Evolutionary conservation across 2,113 vertebrate species (phyloP).

Genomic region (Tenebrosternarchus preto): DNA sequence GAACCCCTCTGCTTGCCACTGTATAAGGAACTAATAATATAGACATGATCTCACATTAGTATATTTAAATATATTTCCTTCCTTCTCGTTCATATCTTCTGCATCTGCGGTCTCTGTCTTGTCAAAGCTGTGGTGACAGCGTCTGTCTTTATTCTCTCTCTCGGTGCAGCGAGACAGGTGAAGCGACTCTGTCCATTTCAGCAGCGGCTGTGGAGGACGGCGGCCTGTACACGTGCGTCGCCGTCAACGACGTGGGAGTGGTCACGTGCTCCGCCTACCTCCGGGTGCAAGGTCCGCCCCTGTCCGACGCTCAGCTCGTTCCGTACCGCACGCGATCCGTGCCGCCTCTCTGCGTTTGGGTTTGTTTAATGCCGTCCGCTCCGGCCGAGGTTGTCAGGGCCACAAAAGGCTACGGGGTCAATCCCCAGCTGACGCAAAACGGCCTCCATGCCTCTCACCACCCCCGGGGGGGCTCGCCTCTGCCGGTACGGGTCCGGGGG

Average conservation of each 20-base stretch:
- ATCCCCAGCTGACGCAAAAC: too few relatives aligned
- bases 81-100: background rate
- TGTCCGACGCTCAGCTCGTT: background rate
- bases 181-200: constrained; percentile 87
- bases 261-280: constrained; percentile 86
- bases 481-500: too few relatives aligned
- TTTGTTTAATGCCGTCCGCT: too few relatives aligned
- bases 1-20: background rate
- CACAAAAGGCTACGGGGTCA: too few relatives aligned
- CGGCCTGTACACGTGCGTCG: constrained; percentile 89
- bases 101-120: too few relatives aligned
- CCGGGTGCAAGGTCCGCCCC: constrained; percentile 86
- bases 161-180: constrained; percentile 83
- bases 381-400: too few relatives aligned
- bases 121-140: too few relatives aligned
- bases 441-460: too few relatives aligned
- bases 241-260: constrained; percentile 89
- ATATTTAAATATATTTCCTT: background rate
- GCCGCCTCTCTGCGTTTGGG: too few relatives aligned
- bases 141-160: background rate
- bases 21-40: background rate
- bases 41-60: background rate
- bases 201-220: constrained; percentile 86
- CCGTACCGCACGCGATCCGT: background rate
- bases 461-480: too few relatives aligned